Conservation (phyloP, 1,140 invertebrate genomes). For the Monomorium pharaonis region DNA sequence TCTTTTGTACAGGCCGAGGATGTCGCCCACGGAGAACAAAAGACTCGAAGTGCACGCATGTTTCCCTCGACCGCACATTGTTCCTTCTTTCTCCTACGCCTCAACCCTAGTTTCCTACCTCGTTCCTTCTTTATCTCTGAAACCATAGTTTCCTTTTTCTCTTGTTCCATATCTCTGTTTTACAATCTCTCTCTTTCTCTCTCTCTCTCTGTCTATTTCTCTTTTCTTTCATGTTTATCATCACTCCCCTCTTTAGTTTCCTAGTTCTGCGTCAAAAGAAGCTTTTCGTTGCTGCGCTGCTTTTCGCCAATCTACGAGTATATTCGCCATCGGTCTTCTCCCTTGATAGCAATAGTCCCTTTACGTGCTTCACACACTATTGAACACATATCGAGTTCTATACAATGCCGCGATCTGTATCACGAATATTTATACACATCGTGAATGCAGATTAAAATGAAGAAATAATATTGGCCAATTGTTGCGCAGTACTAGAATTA, state of each 20-base stretch:
- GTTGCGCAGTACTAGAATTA: constrained; percentile 82
- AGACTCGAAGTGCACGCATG: constrained; percentile 71
- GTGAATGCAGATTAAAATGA: constrained; percentile 46
- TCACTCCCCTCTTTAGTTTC: constrained; percentile 73
- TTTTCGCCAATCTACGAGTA: constrained; percentile 83
- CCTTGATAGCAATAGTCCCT: constrained; percentile 70
- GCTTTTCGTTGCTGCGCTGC: constrained; percentile 84
- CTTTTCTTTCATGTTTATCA: constrained; percentile 65
- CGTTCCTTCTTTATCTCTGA: not conserved
- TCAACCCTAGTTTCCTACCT: not conserved
- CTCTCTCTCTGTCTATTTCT: constrained; percentile 41
- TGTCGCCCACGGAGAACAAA: constrained; percentile 43
- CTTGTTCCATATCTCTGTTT: not conserved
- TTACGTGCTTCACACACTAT: constrained; percentile 66
- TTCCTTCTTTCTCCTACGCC: not conserved
- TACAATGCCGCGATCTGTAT: constrained; percentile 28
- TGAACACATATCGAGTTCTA: constrained; percentile 68
- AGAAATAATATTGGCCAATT: constrained; percentile 81
- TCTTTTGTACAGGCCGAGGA: constrained; percentile 32
- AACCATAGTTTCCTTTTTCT: not conserved
- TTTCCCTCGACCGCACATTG: constrained; percentile 54
- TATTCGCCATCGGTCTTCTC: constrained; percentile 73
- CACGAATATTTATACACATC: constrained; percentile 26
- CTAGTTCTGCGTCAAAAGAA: constrained; percentile 82
- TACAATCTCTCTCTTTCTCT: too few species aligned